These are phyloP conservation scores for Luidia sarsii DNA, from an alignment of 53 echinoderm and acorn worm species.

Conservation along the genomic window DNA sequence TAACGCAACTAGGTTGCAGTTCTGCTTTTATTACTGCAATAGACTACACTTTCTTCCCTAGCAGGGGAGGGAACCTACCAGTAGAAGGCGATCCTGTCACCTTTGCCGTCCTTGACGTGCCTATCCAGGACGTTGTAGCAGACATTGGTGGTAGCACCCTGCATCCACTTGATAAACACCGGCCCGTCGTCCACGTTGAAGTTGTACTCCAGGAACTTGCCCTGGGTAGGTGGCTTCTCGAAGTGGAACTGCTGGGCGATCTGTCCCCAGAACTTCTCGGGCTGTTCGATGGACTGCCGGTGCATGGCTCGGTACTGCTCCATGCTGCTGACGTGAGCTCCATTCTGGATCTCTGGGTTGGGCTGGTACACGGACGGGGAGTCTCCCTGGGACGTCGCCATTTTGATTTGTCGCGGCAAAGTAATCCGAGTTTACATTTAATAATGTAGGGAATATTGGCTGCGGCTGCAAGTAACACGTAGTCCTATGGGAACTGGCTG, in stretches of 20 bases:
- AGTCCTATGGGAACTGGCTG: too few relatives aligned
- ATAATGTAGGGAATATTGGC: too few relatives aligned
- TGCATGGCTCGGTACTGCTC: slow-evolving; percentile 81
- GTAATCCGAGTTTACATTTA: too few relatives aligned
- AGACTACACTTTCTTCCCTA: too few relatives aligned
- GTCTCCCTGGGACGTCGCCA: slow-evolving; percentile 34
- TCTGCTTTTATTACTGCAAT: too few relatives aligned
- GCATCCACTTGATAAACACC: slow-evolving; percentile 88
- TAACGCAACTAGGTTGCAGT: too few relatives aligned
- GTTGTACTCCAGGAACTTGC: slow-evolving; percentile 84
- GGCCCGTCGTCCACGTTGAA: slow-evolving; percentile 82
- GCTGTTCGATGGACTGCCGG: slow-evolving; percentile 83
- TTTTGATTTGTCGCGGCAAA: slow-evolving; percentile 17
- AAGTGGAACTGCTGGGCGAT: slow-evolving; percentile 86
- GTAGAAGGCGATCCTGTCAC: slow-evolving; percentile 90
- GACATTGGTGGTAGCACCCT: slow-evolving; percentile 92
- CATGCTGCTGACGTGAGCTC: slow-evolving; percentile 79
- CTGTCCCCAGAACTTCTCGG: slow-evolving; percentile 86
- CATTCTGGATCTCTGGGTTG: slow-evolving; percentile 75
- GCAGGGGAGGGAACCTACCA: too few relatives aligned
- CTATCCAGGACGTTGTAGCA: slow-evolving; percentile 98
- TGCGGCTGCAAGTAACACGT: too few relatives aligned
- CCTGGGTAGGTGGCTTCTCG: slow-evolving; percentile 70
- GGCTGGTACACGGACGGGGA: slow-evolving; percentile 62
- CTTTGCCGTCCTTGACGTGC: slow-evolving; percentile 82